These are phyloP conservation scores for Amia ocellicauda DNA, from an alignment of 2,113 vertebrate genomes.

Conservation along the genomic window DNA sequence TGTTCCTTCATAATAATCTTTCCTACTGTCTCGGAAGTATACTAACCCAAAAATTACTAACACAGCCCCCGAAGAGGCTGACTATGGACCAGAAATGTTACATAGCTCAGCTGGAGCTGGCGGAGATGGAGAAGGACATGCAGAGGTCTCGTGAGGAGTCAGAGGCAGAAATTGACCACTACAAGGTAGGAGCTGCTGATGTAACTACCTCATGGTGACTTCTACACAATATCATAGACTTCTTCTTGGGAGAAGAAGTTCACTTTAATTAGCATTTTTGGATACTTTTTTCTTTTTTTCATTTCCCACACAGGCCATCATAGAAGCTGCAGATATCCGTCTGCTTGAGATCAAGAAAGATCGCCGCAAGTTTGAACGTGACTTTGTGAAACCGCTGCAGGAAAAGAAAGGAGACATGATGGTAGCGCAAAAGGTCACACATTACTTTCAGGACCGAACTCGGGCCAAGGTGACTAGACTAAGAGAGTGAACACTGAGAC, in stretches of 20 bases:
- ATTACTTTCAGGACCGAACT: slow-evolving; percentile 64
- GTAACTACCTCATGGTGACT: too few relatives aligned
- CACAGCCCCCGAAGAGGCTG: too few relatives aligned
- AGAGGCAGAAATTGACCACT: slow-evolving; percentile 47
- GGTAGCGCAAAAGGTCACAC: slow-evolving; percentile 59
- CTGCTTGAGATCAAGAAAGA: slow-evolving; percentile 60
- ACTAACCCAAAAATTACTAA: too few relatives aligned
- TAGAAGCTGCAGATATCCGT: slow-evolving; percentile 63
- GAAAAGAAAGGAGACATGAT: slow-evolving; percentile 55
- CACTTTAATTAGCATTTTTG: too few relatives aligned
- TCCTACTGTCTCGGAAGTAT: too few relatives aligned
- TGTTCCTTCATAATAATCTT: too few relatives aligned
- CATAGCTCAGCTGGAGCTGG: slow-evolving; percentile 56
- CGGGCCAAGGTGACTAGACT: slow-evolving; percentile 56
- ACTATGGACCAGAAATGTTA: slow-evolving; percentile 62
- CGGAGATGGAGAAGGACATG: slow-evolving; percentile 51
- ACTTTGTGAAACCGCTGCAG: slow-evolving; percentile 52
- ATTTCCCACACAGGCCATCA: slow-evolving; percentile 51
- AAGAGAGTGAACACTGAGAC: background rate
- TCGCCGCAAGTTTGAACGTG: too few relatives aligned
- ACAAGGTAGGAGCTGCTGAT: slow-evolving; percentile 53
- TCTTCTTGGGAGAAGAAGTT: too few relatives aligned
- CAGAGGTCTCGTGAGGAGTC: slow-evolving; percentile 44
- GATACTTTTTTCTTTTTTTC: too few relatives aligned
- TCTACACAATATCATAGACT: too few relatives aligned